Conservation (phyloP, 2,113 vertebrate genomes). For the Leptobrachium leishanense region DNA sequence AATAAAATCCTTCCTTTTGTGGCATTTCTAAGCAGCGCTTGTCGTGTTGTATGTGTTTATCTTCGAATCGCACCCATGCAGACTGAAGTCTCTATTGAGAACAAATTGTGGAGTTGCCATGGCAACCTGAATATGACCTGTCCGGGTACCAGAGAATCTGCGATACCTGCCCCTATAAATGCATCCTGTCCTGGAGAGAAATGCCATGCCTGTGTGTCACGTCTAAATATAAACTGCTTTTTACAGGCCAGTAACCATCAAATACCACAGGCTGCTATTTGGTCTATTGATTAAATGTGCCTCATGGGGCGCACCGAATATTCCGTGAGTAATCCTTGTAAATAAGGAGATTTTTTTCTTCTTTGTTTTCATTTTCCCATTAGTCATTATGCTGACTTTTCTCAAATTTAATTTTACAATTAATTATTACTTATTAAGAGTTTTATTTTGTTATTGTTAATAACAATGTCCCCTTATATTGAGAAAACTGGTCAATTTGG, state of each 20-base stretch:
- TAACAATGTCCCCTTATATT: too few relatives aligned
- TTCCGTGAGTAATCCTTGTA: too few relatives aligned
- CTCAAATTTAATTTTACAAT: too few relatives aligned
- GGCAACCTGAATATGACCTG: slow-evolving; percentile 40
- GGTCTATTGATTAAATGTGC: neutral
- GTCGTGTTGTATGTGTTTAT: slow-evolving; percentile 23
- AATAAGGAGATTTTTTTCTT: too few relatives aligned
- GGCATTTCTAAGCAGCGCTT: slow-evolving; percentile 16
- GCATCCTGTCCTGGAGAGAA: slow-evolving; percentile 17
- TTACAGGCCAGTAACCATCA: neutral
- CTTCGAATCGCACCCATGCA: slow-evolving; percentile 15
- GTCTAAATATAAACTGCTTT: slow-evolving; percentile 24
- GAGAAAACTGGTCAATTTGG: too few relatives aligned
- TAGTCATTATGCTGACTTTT: too few relatives aligned
- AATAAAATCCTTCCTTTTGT: neutral
- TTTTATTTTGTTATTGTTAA: too few relatives aligned
- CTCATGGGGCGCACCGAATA: neutral
- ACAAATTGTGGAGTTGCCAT: slow-evolving; percentile 12
- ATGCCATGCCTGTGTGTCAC: neutral
- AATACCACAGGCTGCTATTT: neutral
- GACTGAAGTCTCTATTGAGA: slow-evolving; percentile 26
- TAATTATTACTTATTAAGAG: too few relatives aligned
- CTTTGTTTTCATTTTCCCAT: too few relatives aligned
- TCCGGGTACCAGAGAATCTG: slow-evolving; percentile 1
- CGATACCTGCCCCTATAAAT: slow-evolving; percentile 21